Evolutionary conservation across 2,888 invertebrate species (phyloP).

Genomic region (Ormyrus rosae): DNA sequence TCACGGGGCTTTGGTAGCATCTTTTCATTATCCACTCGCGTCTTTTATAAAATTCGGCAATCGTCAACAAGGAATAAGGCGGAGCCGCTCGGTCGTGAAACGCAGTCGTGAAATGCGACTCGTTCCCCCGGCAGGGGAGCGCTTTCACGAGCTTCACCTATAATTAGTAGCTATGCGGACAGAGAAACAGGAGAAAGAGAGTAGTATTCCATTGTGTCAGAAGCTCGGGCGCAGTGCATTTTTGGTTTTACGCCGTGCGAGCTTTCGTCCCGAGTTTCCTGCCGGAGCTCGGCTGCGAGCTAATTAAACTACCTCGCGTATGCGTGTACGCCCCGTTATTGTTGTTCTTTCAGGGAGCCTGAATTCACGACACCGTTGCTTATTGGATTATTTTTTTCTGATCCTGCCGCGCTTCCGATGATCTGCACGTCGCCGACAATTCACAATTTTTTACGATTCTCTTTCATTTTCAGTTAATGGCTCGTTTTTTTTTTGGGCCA

Average conservation of each 20-base stretch:
- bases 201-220: too few species aligned
- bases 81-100: background rate
- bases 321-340: background rate
- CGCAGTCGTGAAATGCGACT: background rate
- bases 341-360: too few species aligned
- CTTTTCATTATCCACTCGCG: too few species aligned
- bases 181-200: background rate
- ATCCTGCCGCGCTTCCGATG: background rate
- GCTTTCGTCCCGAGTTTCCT: background rate
- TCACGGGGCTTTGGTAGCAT: too few species aligned
- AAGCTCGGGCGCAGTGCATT: slow-evolving; percentile 19
- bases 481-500: too few species aligned
- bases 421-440: too few species aligned
- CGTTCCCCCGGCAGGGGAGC: background rate
- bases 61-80: background rate
- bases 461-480: too few species aligned
- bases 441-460: too few species aligned
- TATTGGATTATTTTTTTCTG: background rate
- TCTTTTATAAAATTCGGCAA: slow-evolving; percentile 15
- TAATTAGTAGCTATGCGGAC: slow-evolving; percentile 32
- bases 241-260: slow-evolving; percentile 1
- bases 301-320: slow-evolving; percentile 33
- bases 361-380: background rate
- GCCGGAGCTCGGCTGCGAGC: background rate
- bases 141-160: slow-evolving; percentile 20